Conservation (phyloP, 2,797 vertebrate genomes). For the Peromyscus aztecus region DNA sequence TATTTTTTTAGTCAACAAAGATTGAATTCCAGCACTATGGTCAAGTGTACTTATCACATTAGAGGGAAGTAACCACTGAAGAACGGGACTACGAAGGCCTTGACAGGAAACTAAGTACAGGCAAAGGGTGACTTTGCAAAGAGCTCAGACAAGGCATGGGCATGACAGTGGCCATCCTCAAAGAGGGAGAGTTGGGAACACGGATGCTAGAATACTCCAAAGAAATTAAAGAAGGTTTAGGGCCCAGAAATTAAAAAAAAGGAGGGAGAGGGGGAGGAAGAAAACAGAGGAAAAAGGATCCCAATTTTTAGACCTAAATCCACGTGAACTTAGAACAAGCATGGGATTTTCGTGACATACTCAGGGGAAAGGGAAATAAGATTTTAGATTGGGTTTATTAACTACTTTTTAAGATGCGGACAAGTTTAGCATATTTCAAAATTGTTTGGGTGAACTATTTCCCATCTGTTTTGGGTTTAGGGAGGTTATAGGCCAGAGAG, state of each 20-base stretch:
- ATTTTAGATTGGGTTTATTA: conserved; percentile 69
- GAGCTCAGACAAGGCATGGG: not conserved
- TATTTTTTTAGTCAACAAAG: not conserved
- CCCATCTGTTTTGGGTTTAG: conserved; percentile 80
- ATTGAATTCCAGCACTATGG: not conserved
- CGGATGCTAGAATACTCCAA: not conserved
- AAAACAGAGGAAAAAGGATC: too few species aligned
- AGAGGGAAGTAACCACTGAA: not conserved
- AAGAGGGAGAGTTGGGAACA: not conserved
- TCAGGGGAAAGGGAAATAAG: conserved; percentile 64
- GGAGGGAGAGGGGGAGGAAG: not conserved
- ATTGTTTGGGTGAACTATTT: conserved; percentile 78
- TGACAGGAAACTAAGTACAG: not conserved
- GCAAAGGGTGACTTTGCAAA: not conserved
- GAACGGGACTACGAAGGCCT: not conserved
- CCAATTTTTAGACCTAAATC: not conserved
- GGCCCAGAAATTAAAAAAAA: not conserved
- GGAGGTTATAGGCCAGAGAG: conserved; percentile 70
- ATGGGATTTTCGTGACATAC: conserved; percentile 60
- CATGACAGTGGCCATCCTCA: not conserved
- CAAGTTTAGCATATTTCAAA: conserved; percentile 70
- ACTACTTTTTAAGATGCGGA: conserved; percentile 59
- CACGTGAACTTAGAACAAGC: conserved; percentile 30
- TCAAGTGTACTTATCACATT: not conserved
- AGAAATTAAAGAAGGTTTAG: not conserved